Evolutionary conservation across 2,888 invertebrate species (phyloP).

Genomic region (Rosalia funebris): DNA sequence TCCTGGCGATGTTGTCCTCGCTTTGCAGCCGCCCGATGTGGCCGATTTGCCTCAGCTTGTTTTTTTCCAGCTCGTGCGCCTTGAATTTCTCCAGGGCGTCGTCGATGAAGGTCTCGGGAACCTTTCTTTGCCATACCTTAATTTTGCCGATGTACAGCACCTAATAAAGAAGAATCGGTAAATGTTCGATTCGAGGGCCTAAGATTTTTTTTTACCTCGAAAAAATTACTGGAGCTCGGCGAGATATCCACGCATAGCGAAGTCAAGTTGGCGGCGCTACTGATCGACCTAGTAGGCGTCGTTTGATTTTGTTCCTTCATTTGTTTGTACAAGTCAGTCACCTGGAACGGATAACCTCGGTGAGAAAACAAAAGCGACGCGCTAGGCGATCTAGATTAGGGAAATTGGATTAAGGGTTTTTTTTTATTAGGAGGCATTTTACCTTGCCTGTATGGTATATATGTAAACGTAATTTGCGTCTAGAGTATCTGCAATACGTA

Average conservation of each 20-base stretch:
- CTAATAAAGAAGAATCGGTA: slow-evolving; percentile 61
- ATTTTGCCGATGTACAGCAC: slow-evolving; percentile 93
- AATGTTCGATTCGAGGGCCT: background rate
- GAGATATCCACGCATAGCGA: slow-evolving; percentile 82
- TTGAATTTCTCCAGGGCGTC: slow-evolving; percentile 88
- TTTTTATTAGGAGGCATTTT: too few species aligned
- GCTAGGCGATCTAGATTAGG: slow-evolving; percentile 4
- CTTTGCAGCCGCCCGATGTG: slow-evolving; percentile 55
- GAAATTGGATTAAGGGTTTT: too few species aligned
- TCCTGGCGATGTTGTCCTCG: slow-evolving; percentile 52
- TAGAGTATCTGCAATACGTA: too few species aligned
- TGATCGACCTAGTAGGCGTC: slow-evolving; percentile 62
- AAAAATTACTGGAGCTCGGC: slow-evolving; percentile 88
- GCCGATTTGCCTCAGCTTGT: slow-evolving; percentile 51
- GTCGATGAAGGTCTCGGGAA: slow-evolving; percentile 89
- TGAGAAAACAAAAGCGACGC: slow-evolving; percentile 1
- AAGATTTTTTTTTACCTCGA: slow-evolving; percentile 71
- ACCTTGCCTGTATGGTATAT: too few species aligned
- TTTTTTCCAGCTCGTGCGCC: slow-evolving; percentile 80
- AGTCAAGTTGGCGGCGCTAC: slow-evolving; percentile 72
- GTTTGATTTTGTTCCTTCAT: slow-evolving; percentile 74
- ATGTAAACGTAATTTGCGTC: too few species aligned
- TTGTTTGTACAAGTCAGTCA: slow-evolving; percentile 76
- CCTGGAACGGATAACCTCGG: slow-evolving; percentile 66
- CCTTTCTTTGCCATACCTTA: slow-evolving; percentile 85